These are phyloP conservation scores for Drosophila mayaguana DNA, from an alignment of 2,888 invertebrate species.

Conservation along the genomic window DNA sequence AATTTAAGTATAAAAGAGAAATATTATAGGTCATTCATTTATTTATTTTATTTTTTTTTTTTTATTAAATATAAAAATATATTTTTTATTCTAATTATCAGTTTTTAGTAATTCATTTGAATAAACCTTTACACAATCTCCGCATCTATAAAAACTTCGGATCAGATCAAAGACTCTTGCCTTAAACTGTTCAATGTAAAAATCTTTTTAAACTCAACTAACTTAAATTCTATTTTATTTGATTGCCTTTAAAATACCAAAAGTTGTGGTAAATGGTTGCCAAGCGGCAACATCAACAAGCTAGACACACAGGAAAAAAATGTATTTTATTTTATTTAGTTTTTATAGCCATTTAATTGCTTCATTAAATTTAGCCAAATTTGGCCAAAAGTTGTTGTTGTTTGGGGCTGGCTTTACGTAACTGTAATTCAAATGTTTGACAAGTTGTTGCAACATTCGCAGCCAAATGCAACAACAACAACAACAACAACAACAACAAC, in stretches of 20 bases:
- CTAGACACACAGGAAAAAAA: slow-evolving; percentile 14
- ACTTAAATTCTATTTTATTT: slow-evolving; percentile 19
- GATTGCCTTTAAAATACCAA: slow-evolving; percentile 23
- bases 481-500: slow-evolving; percentile 44
- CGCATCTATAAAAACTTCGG: background rate
- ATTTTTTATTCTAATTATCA: no score
- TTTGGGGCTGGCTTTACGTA: slow-evolving; percentile 68
- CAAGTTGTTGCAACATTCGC: slow-evolving; percentile 78
- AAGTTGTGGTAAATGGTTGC: slow-evolving; percentile 19
- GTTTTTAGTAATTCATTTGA: no score
- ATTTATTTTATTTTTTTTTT: no score
- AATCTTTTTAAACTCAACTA: background rate
- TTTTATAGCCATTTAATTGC: slow-evolving; percentile 80
- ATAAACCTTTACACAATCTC: background rate
- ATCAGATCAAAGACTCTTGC: background rate
- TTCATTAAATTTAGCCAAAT: slow-evolving; percentile 83
- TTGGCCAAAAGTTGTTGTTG: slow-evolving; percentile 63
- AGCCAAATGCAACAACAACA: slow-evolving; percentile 41
- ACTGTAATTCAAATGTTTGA: slow-evolving; percentile 82
- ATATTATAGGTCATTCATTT: no score
- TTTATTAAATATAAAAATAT: no score
- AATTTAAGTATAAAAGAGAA: no score
- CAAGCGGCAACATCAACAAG: slow-evolving; percentile 56
- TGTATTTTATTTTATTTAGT: slow-evolving; percentile 38
- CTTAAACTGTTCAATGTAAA: background rate